These are phyloP conservation scores for Benitochromis conjunctus DNA, from an alignment of 2,113 vertebrate species.

Conservation along the genomic window DNA sequence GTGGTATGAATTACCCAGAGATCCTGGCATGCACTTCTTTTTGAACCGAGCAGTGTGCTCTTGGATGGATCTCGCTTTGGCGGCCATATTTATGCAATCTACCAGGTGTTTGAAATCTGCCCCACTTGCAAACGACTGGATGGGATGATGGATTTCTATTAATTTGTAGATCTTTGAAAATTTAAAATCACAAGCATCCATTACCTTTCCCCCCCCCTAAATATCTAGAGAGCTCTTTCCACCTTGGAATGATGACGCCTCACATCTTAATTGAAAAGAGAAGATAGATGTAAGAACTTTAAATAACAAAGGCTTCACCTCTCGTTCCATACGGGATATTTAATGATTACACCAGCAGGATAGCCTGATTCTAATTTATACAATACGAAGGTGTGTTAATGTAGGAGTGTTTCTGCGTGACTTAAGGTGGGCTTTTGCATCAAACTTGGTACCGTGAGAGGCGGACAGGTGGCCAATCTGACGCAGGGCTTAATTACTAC, in stretches of 20 bases:
- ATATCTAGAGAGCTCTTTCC: not conserved
- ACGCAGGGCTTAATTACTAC: not conserved
- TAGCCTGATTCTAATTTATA: not conserved
- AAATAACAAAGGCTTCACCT: not conserved
- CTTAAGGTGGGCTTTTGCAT: not conserved
- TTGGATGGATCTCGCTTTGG: rapidly evolving
- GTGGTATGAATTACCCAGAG: not conserved
- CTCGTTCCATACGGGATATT: not conserved
- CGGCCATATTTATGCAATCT: not conserved
- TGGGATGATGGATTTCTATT: not conserved
- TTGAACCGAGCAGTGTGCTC: not conserved
- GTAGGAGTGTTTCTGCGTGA: not conserved
- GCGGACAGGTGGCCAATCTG: not conserved
- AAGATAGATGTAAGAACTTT: not conserved
- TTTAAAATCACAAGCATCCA: not conserved
- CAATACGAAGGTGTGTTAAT: not conserved
- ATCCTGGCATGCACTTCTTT: not conserved
- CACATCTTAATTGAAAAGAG: not conserved
- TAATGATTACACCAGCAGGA: not conserved
- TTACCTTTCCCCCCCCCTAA: not conserved
- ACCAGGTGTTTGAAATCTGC: not conserved
- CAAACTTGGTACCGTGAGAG: not conserved
- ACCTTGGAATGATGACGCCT: not conserved
- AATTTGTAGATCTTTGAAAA: not conserved
- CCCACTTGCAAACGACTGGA: not conserved